Conservation (phyloP, 2,797 vertebrate species). For the Coreius guichenoti region DNA sequence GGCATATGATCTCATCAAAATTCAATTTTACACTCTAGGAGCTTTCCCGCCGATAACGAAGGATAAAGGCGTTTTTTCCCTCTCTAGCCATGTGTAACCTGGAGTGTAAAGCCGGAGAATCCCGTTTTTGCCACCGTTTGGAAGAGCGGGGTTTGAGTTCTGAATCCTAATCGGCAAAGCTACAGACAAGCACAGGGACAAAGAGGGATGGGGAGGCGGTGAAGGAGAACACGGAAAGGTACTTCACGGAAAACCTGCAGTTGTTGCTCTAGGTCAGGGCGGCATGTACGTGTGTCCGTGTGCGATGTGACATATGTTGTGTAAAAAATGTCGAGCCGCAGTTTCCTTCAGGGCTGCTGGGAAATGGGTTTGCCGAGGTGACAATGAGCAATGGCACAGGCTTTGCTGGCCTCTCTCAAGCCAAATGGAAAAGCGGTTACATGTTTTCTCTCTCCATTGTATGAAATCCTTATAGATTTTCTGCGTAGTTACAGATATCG, state of each 20-base stretch:
- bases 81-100: conserved; percentile 58
- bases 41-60: conserved; percentile 66
- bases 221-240: conserved; percentile 36
- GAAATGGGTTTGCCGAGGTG: conserved; percentile 57
- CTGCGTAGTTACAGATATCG: conserved; percentile 22
- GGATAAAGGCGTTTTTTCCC: conserved; percentile 51
- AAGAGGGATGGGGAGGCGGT: conserved; percentile 34
- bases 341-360: conserved; percentile 46
- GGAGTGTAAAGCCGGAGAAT: conserved; percentile 53
- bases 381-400: conserved; percentile 52
- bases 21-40: conserved; percentile 77
- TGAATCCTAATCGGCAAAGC: conserved; percentile 50
- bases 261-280: conserved; percentile 10
- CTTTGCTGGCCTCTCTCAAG: conserved; percentile 17
- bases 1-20: conserved; percentile 60
- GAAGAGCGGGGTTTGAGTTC: conserved; percentile 50
- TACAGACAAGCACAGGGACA: conserved; percentile 46
- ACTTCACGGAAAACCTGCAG: conserved; percentile 4
- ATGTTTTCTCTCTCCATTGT: conserved; percentile 33
- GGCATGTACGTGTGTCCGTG: conserved; percentile 31
- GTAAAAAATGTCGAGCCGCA: conserved; percentile 54
- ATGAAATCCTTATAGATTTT: conserved; percentile 50
- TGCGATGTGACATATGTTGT: conserved; percentile 1
- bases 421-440: conserved; percentile 48
- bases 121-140: conserved; percentile 30